phyloP scores from a whole-genome alignment of 1,140 invertebrate species.

The Reticulitermes speratus region DNA sequence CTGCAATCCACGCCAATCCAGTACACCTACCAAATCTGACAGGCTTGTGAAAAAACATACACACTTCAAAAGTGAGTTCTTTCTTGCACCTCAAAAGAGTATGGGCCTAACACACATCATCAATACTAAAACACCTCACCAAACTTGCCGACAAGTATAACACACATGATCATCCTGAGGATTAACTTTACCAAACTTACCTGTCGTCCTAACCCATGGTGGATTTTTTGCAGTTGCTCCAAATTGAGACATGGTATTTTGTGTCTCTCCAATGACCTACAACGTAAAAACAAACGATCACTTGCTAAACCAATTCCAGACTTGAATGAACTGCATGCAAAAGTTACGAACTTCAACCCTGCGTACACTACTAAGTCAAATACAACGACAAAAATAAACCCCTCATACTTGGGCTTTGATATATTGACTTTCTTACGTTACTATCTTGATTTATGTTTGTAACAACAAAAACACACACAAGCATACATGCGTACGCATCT shows the following conservation, averaged over 20 bases:
- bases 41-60: background rate
- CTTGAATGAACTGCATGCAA: too few species aligned
- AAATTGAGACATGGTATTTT: constrained; percentile 50
- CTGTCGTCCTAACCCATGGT: constrained; percentile 53
- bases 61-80: background rate
- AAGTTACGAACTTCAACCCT: too few species aligned
- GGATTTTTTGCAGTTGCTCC: constrained; percentile 55
- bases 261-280: constrained; percentile 48
- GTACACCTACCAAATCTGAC: background rate
- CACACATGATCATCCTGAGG: background rate
- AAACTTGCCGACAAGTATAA: background rate
- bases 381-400: too few species aligned
- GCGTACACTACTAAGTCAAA: too few species aligned
- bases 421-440: too few species aligned
- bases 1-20: background rate
- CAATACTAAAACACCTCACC: background rate
- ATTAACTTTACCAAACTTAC: background rate
- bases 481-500: background rate
- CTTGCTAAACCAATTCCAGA: too few species aligned
- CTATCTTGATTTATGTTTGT: background rate
- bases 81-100: background rate
- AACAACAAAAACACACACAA: background rate
- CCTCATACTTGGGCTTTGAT: too few species aligned
- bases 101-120: background rate
- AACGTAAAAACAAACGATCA: background rate